Evolutionary conservation across 1,140 invertebrate species (phyloP), one percentile per base, ranked within the genome.

Genomic region (Drosophila lacertosa): DNA sequence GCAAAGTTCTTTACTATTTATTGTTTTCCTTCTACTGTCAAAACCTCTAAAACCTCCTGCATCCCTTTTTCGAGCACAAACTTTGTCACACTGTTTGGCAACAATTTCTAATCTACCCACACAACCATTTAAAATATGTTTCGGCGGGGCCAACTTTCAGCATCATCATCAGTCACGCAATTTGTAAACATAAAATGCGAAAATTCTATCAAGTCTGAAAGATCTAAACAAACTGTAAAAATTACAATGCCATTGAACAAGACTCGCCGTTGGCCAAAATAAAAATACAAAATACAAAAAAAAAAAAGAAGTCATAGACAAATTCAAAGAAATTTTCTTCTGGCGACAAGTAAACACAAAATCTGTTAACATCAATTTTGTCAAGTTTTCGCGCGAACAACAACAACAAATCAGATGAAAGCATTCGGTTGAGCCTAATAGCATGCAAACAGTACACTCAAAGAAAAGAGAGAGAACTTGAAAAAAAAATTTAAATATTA

Each of bases 171-270:
- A 67, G 68, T 72, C 68, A 59, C 63, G 45, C 68, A 72, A 72
- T 72, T 72, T 72, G 68, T 59, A 54, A 59, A 67, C 68, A 72
- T 59, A 33, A 59, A 54, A 71, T 22, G 32, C 24, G 44, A 64
- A 64, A 55, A 55, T 72, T 67, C 68, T 40, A 72, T 72, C 68
- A 58, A 37, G 13, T 47, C 39, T n/a, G 42, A 62, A 59, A 67
- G 68, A 72, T 72, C 68, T 67, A 66, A 72, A 59, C 68, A 72
- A 72, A 72, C 68, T 66, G 68, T 53, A 59, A 66, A 66, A 65
- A 66, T 71, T 66, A 66, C 68, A 59, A 71, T 66, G 63, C 62
- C 62, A 66, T 71, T 66, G 68, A 71, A 44, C 33, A 29, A 11
- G 29, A 33, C 32, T 33, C 16, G 33, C 40, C 24, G 15, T 13